Base-by-base conservation (phyloP, 2,888 invertebrate genomes). In the Coremacera marginata region DNA sequence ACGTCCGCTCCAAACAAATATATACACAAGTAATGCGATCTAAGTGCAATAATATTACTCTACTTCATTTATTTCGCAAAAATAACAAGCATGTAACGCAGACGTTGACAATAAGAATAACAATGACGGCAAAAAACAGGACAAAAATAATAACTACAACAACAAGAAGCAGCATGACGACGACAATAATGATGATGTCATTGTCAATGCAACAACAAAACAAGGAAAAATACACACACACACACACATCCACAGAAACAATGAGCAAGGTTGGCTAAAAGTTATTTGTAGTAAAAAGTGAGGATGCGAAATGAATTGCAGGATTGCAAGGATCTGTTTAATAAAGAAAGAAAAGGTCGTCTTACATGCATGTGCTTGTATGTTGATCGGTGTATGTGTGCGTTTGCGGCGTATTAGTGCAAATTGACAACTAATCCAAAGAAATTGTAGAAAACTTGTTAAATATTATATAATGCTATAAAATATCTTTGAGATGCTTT, bases 101-200 rank as follows among this genome's bases (percentile, higher is more conserved):
- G 76, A 72, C 74, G 77, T 14, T 31, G 37, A 62, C 67, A 37
- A 65, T 19, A 34, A 65, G n/a, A 19, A 31, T 25, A n/a, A 31
- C 34, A 34, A 34, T 31, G 34, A 37, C 19, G 19, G 9, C 9
- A 9, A 55, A 55, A 22, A 22, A 2, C 11, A 44, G 44, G 44
- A 44, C 11, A 3, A 44, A 44, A 44, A 44, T 44, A 44, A 44
- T 44, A 44, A 44, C 44, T 44, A 44, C 60, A 60, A 75, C 77
- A 44, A 76, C 76, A 79, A 82, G 81, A 37, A 44, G 44, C 44
- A 44, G 14, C 14, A 44, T 44, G 81, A 85, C 81, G 82, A 27
- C 31, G 73, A 75, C 87, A 83, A 84, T 87, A 85, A 86, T 88
- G 86, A 85, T 88, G 86, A 87, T 88, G 86, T 86, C 86, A 88